Evolutionary conservation across 2,113 vertebrate species (phyloP), one percentile per base, ranked within the genome.

Genomic region (Albula goreensis): DNA sequence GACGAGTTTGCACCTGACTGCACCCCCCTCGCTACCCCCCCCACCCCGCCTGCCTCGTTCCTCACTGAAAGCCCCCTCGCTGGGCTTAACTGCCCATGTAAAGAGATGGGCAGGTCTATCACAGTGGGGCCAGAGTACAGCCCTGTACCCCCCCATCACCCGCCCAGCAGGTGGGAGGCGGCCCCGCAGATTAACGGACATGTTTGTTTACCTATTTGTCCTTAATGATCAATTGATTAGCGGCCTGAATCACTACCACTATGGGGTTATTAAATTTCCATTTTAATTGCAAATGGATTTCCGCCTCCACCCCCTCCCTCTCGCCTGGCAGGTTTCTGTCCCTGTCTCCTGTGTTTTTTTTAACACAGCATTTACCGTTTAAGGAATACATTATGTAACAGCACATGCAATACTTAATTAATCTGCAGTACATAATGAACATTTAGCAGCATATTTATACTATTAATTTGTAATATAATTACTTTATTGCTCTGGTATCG

Each of bases 51-150:
- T 13, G 77, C 89, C 86, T 77, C 5, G 85, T 51, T 89, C 83
- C 77, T 57, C 90, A 89, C 88, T 96, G 95, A 96, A 97, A 95
- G 93, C 95, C 93, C 86, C 93, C 97, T 97, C 96, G 96, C 97
- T 97, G 97, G 95, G 97, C 95, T 94, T 95, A 98, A 96, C 95
- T 96, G 96, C 93, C 94, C 97, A 95, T 97, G 95, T 96, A 96
- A 97, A 96, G 93, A 97, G 96, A 93, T 94, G 96, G 96, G 96
- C 92, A 95, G 96, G 96, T 92, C 92, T 63, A 87, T 94, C 96
- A 93, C 96, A 95, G 96, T 94, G 80, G 53, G 83, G 92, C 92
- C 93, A 93, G 90, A 90, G 31, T 41, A 41, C 31, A 41, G 31
- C 93, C 89, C 87, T 87, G 84, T 80, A 89, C 77, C 89, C 91